Evolutionary conservation across 2,113 vertebrate species (phyloP).

Genomic region (Brienomyrus brachyistius): DNA sequence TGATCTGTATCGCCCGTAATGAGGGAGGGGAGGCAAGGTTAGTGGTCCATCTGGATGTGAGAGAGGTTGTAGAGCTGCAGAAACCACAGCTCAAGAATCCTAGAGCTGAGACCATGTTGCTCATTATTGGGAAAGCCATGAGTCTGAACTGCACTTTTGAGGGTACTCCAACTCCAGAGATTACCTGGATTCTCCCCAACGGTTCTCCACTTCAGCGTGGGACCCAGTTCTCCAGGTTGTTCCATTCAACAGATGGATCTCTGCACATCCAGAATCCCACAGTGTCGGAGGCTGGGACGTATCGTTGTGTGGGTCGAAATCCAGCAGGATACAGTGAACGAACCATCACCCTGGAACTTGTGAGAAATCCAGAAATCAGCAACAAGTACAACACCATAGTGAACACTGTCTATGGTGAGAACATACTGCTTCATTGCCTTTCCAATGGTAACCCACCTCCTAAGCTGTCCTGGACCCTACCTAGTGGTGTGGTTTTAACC

Average conservation of each 20-base stretch:
- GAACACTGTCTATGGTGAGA: conserved; percentile 72
- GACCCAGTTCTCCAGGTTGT: conserved; percentile 58
- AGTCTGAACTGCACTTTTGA: conserved; percentile 74
- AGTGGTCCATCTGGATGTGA: conserved; percentile 66
- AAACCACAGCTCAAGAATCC: conserved; percentile 53
- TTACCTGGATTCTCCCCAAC: conserved; percentile 76
- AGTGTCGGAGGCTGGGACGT: conserved; percentile 66
- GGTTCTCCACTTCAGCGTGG: conserved; percentile 65
- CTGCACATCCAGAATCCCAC: conserved; percentile 69
- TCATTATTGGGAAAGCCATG: conserved; percentile 67
- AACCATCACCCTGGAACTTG: conserved; percentile 65
- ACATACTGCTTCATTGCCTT: conserved; percentile 69
- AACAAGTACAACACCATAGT: conserved; percentile 66
- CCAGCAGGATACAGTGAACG: conserved; percentile 60
- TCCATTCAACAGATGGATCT: conserved; percentile 66
- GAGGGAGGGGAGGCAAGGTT: conserved; percentile 78
- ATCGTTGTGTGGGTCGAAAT: conserved; percentile 74
- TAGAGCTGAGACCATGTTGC: conserved; percentile 55
- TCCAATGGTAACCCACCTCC: conserved; percentile 40
- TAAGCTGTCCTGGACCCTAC: conserved; percentile 72
- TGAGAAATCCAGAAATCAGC: conserved; percentile 59
- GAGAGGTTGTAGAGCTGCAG: conserved; percentile 46
- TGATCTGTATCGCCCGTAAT: conserved; percentile 73
- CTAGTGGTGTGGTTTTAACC: conserved; percentile 66
- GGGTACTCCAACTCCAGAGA: conserved; percentile 49